Evolutionary conservation across 1,140 invertebrate species (phyloP).

Genomic region (Diorhabda sublineata): DNA sequence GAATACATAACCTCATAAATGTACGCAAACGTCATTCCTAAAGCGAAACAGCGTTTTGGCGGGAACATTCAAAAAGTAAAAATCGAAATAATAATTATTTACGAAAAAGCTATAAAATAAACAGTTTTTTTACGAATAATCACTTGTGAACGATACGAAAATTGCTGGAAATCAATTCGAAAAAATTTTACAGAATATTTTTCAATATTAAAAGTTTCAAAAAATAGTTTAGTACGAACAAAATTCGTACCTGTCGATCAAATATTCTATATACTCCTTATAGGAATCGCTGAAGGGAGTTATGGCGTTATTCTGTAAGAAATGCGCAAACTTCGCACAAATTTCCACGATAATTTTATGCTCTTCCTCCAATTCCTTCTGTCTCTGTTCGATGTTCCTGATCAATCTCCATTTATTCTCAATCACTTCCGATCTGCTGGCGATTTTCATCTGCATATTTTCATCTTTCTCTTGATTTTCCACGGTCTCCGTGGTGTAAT

Average conservation of each 20-base stretch:
- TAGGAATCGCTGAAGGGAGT: conserved; percentile 37
- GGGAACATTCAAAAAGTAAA: too few relatives aligned
- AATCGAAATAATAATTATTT: too few relatives aligned
- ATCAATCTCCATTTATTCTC: conserved; percentile 25
- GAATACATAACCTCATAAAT: background rate
- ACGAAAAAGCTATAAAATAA: too few relatives aligned
- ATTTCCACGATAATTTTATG: conserved; percentile 28
- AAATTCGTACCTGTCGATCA: conserved; percentile 30
- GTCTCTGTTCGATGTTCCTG: conserved; percentile 21
- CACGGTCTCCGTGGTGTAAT: conserved; percentile 32
- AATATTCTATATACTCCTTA: conserved; percentile 33
- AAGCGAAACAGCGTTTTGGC: too few relatives aligned
- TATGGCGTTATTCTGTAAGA: conserved; percentile 35
- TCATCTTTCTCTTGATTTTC: conserved; percentile 26
- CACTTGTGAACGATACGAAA: background rate
- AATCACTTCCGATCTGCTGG: conserved; percentile 24
- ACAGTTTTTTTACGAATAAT: too few relatives aligned
- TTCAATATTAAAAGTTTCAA: background rate
- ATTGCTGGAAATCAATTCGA: background rate
- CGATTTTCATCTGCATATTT: conserved; percentile 26
- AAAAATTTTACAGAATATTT: conserved; percentile 7
- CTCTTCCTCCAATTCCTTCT: conserved; percentile 27
- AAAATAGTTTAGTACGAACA: background rate
- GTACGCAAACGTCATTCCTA: too few relatives aligned
- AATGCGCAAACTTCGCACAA: conserved; percentile 36